Evolutionary conservation across 2,113 vertebrate genomes (phyloP).

Genomic region (Hiodon alosoides): DNA sequence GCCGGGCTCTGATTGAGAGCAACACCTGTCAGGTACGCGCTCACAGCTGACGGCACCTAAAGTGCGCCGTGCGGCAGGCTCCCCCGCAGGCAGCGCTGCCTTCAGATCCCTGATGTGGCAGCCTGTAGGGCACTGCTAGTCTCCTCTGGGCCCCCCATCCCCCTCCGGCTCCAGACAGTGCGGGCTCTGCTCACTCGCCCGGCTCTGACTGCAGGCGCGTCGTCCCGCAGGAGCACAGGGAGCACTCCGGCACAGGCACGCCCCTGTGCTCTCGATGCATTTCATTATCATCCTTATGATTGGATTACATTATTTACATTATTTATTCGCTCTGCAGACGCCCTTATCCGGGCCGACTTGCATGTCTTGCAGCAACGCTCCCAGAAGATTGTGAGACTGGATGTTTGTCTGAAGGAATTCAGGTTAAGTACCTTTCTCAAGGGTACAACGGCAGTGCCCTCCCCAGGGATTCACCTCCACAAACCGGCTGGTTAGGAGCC

Average conservation of each 20-base stretch:
- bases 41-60: conserved; percentile 56
- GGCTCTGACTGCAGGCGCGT: conserved; percentile 45
- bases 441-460: too few relatives aligned
- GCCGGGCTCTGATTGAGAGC: conserved; percentile 57
- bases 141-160: conserved; percentile 42
- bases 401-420: too few relatives aligned
- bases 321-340: too few relatives aligned
- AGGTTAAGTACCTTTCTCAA: too few relatives aligned
- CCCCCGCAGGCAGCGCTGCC: conserved; percentile 31
- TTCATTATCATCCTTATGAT: conserved; percentile 51
- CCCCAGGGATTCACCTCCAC: too few relatives aligned
- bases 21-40: conserved; percentile 68
- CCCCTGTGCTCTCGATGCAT: conserved; percentile 68
- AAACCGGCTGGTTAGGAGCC: too few relatives aligned
- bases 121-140: conserved; percentile 45
- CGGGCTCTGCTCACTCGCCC: conserved; percentile 26
- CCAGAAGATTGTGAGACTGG: too few relatives aligned
- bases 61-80: background rate
- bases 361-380: too few relatives aligned
- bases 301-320: too few relatives aligned
- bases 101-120: conserved; percentile 54
- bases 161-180: background rate
- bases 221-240: conserved; percentile 34
- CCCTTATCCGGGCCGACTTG: too few relatives aligned
- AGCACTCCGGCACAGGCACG: conserved; percentile 21